Conservation (phyloP, 1,140 invertebrate species). For the Metopolophium dirhodum region DNA sequence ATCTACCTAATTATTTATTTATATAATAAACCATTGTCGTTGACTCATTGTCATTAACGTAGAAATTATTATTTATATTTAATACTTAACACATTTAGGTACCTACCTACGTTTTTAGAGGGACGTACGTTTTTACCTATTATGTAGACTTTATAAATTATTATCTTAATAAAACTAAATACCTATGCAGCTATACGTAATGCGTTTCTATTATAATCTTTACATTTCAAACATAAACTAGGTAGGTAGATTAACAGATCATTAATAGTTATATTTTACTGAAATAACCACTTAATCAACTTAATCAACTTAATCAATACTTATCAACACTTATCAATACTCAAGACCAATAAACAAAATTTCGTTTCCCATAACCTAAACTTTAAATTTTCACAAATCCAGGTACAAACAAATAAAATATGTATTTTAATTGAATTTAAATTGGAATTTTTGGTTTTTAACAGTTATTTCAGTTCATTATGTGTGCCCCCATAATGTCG, state of each 20-base stretch:
- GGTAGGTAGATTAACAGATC: neutral
- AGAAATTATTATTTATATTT: no score
- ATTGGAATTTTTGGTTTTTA: neutral
- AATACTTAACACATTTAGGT: no score
- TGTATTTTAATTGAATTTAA: neutral
- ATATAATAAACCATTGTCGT: neutral
- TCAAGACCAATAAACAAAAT: neutral
- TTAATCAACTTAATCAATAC: no score
- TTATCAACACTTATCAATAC: neutral
- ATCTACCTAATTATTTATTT: neutral
- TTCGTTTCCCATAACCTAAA: neutral
- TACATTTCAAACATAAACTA: neutral
- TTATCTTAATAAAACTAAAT: neutral
- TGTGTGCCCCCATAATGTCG: no score
- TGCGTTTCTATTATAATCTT: neutral
- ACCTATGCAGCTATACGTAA: neutral
- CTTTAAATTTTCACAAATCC: no score
- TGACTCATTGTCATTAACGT: neutral
- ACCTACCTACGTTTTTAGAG: no score
- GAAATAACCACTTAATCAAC: neutral
- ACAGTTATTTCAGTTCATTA: no score
- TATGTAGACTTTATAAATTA: neutral
- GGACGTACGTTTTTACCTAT: no score
- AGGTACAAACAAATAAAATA: neutral
- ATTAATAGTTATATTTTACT: neutral